Conservation (phyloP, 2,797 vertebrate species). For the Galago senegalensis region DNA sequence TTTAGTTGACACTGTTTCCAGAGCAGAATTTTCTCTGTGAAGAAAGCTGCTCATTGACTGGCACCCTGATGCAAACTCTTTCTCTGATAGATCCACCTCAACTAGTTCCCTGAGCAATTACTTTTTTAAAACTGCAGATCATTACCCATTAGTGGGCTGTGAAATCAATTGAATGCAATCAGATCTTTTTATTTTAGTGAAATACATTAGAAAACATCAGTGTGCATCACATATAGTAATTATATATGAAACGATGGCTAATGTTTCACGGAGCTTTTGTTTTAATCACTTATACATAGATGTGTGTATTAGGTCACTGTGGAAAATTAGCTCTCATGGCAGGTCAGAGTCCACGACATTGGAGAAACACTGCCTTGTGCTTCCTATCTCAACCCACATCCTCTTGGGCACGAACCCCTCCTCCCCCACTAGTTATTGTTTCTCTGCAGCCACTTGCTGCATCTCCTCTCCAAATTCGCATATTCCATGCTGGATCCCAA, state of each 20-base stretch:
- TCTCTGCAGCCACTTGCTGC: not conserved
- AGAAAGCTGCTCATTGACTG: not conserved
- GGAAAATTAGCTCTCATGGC: constrained; percentile 21
- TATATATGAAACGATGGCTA: not conserved
- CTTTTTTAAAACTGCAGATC: not conserved
- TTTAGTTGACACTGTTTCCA: not conserved
- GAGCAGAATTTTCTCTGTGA: constrained; percentile 38
- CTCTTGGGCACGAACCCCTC: not conserved
- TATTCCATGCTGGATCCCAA: not conserved
- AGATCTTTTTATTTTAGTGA: not conserved
- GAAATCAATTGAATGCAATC: constrained; percentile 9
- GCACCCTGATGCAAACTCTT: not conserved
- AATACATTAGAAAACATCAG: not conserved
- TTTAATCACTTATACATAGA: not conserved
- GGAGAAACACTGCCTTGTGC: not conserved
- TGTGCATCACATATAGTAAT: not conserved
- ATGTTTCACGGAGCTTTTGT: not conserved
- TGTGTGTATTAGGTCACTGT: not conserved
- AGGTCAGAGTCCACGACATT: not conserved
- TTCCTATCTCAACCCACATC: not conserved
- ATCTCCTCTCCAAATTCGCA: not conserved
- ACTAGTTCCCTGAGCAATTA: not conserved
- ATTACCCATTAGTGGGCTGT: not conserved
- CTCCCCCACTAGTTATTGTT: not conserved
- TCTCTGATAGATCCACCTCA: not conserved